phyloP scores from a whole-genome alignment of 1,140 invertebrate genomes.

The Goniozus legneri region DNA sequence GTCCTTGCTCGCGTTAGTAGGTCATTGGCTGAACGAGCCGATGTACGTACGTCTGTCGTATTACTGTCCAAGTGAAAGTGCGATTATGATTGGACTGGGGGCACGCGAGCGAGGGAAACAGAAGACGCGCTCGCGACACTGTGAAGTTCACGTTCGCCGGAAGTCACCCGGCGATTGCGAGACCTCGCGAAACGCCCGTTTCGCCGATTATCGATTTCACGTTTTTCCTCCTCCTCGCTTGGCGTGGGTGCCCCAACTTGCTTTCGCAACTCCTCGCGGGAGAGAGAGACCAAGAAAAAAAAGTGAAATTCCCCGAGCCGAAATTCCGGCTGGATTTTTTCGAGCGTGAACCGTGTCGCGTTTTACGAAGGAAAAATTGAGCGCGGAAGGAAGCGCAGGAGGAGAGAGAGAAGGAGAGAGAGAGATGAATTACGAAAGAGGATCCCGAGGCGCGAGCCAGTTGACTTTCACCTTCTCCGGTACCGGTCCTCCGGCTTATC shows the following conservation, averaged over 20 bases:
- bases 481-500: too few relatives aligned
- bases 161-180: slow-evolving; percentile 23
- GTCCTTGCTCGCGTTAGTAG: slow-evolving; percentile 48
- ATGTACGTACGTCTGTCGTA: slow-evolving; percentile 18
- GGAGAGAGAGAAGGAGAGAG: neutral
- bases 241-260: too few relatives aligned
- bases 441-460: slow-evolving; percentile 6
- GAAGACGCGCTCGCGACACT: too few relatives aligned
- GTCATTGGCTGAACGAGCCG: slow-evolving; percentile 49
- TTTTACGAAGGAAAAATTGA: too few relatives aligned
- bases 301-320: too few relatives aligned
- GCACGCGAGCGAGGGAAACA: too few relatives aligned
- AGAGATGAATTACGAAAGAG: neutral
- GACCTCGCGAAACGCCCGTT: slow-evolving; percentile 18
- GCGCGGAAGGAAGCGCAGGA: neutral
- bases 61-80: slow-evolving; percentile 47
- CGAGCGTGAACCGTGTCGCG: too few relatives aligned
- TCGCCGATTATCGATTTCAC: neutral
- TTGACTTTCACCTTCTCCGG: slow-evolving; percentile 39
- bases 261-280: too few relatives aligned
- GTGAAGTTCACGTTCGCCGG: slow-evolving; percentile 51
- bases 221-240: neutral
- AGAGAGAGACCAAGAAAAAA: too few relatives aligned
- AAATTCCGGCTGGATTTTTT: too few relatives aligned
- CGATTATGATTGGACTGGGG: too few relatives aligned